These are phyloP conservation scores for Abramis brama DNA, from an alignment of 2,113 vertebrate genomes.

Conservation along the genomic window DNA sequence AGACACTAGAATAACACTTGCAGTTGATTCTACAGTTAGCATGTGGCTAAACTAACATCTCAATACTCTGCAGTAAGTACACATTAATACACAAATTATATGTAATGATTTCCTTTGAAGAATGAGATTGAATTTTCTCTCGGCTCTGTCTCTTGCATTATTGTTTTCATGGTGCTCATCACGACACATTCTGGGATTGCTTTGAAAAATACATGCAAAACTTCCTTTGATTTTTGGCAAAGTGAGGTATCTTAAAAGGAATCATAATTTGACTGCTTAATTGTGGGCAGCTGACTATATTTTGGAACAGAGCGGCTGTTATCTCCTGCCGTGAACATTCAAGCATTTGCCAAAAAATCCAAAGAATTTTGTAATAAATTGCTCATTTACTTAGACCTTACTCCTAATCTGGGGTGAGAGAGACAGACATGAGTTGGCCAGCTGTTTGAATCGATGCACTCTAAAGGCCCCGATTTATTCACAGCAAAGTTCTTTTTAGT, in stretches of 20 bases:
- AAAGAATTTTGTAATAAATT: constrained; percentile 6
- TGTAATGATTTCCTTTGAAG: not conserved
- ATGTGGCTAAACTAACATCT: not conserved
- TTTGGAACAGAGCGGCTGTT: not conserved
- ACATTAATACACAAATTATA: not conserved
- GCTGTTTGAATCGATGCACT: not conserved
- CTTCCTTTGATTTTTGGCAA: not conserved
- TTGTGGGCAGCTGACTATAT: not conserved
- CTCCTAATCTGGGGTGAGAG: not conserved
- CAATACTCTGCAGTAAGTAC: not conserved
- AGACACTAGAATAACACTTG: not conserved
- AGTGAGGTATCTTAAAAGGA: not conserved
- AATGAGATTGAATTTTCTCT: not conserved
- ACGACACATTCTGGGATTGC: not conserved
- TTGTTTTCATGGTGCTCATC: not conserved
- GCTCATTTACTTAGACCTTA: not conserved
- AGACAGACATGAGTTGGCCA: not conserved
- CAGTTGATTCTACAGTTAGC: not conserved
- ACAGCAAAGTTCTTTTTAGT: no score
- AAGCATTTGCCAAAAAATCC: constrained; percentile 14
- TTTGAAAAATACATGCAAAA: not conserved
- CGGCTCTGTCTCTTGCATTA: not conserved
- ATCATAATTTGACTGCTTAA: not conserved
- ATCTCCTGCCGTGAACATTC: not conserved
- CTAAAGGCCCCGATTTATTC: not conserved